Evolutionary conservation across 2,888 invertebrate species (phyloP), one percentile per base, ranked within the genome.

Genomic region (Hydrotaea diabolus): DNA sequence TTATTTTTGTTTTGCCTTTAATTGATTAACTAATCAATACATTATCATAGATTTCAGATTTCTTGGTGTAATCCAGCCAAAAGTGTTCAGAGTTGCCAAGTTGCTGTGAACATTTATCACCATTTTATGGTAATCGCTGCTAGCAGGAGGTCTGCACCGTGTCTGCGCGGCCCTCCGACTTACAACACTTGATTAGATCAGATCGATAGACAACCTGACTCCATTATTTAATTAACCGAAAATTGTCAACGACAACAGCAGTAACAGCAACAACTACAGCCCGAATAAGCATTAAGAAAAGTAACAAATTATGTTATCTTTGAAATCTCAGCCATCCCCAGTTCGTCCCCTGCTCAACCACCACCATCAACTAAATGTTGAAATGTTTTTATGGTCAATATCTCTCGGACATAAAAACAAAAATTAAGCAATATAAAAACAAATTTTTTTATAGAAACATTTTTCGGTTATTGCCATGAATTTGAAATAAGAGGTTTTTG

Each of bases 201-300:
- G 15, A 71, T 81, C 77, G 75, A 75, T 81, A 84, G 84, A 84
- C 84, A 84, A 76, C 21, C 57, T 19, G 84, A 78, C 81, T 84
- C 80, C 81, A 69, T 79, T 76, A 77, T 77, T 81, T 53, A 53
- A 77, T 49, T 77, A 36, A n/a, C 17, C 26, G n/a, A 62, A 62
- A 62, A 26, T 26, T 31, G 21, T 26, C 31, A 62, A 62, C 31
- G 13, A 62, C 64, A 64, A 36, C 64, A 19, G 31, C 26, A 26
- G 31, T n/a, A 11, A 62, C 13, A 26, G n/a, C 19, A 62, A 62
- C 5, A 31, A 62, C 15, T n/a, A 55, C 59, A 55, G 9, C 8
- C 11, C 39, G 23, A 8, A 21, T 9, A 8, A 26, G 31, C 26
- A 64, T 23, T 5, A 36, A 62, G 15, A 31, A 31, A 31, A 31